phyloP scores from a whole-genome alignment of 2,888 invertebrate species.

The Helleia helle region DNA sequence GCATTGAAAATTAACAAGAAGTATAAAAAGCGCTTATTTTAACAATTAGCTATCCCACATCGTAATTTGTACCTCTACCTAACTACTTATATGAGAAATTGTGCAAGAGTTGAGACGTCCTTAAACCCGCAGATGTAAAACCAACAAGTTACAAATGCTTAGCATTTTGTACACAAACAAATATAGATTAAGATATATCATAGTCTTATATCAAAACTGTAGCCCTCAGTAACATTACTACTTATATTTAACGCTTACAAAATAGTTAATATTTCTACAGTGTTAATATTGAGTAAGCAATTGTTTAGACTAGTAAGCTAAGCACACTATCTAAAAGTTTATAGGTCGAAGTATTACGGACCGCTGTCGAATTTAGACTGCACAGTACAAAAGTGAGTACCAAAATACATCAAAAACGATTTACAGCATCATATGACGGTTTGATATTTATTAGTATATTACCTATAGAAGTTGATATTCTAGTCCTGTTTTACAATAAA shows the following conservation, averaged over 20 bases:
- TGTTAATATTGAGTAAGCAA: constrained; percentile 46
- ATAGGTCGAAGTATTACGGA: constrained; percentile 56
- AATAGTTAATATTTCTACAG: constrained; percentile 44
- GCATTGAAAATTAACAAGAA: constrained; percentile 4
- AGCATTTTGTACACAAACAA: constrained; percentile 10
- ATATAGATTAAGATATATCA: constrained; percentile 9
- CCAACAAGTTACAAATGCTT: constrained; percentile 13
- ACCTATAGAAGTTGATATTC: constrained; percentile 5
- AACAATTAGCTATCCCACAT: constrained; percentile 27
- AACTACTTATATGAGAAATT: constrained; percentile 61
- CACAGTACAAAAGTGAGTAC: constrained; percentile 64
- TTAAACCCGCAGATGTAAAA: background rate
- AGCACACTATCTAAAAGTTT: constrained; percentile 41
- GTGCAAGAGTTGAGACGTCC: constrained; percentile 48
- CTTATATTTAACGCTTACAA: constrained; percentile 40
- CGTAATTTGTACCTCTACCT: constrained; percentile 52
- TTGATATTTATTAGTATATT: constrained; percentile 5
- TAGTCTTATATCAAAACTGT: constrained; percentile 39
- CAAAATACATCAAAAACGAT: constrained; percentile 57
- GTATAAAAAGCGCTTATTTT: constrained; percentile 2
- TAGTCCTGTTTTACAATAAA: background rate
- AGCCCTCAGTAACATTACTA: constrained; percentile 38
- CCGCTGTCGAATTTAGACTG: constrained; percentile 51
- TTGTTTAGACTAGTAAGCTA: constrained; percentile 51
- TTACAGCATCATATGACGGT: constrained; percentile 7